Evolutionary conservation across 2,797 vertebrate species (phyloP), one percentile per base, ranked within the genome.

Genomic region (Xenentodon cancila): DNA sequence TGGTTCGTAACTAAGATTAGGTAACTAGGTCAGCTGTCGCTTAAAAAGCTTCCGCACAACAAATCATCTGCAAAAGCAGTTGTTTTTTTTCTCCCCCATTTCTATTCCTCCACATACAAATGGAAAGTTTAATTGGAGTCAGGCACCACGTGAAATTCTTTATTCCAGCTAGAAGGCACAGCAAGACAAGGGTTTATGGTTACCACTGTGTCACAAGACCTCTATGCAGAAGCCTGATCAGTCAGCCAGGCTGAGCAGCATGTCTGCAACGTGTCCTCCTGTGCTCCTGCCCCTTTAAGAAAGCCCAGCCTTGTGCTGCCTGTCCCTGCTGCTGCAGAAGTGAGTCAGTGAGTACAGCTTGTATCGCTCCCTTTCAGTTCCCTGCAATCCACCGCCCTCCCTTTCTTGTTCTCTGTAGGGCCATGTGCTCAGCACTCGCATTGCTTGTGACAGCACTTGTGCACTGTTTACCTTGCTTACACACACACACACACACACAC

Each of bases 401-500:
- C 75, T 16, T 59, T 42, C 71, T 57, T 5, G 3, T 56, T 82
- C 60, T 81, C 73, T 55, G 61, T 69, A 57, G 68, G 80, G 85
- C 91, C 91, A 91, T 72, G 91, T 94, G 93, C 88, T 66, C 68
- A 40, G 81, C 81, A 34, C 81, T 92, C 88, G 81, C 88, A 46
- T 93, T 92, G 87, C 86, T 79, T 64, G 85, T 80, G 75, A 82
- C 49, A 46, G 77, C 64, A 12, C 79, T 74, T 27, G 42, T 1
- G 53, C 79, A 8, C 44, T 91, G 92, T 92, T 93, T 91, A 89
- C 84, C 78, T 81, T 68, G 20, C 54, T 44, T 61, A 48, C 58
- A 44, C 30, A 25, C 44, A 22, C 57, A 40, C 52, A 40, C 1
- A 42, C 68, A 51, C 70, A n/a, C n/a, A n/a, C n/a, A n/a, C n/a